Percentiles rank a stretch among this genome's conserved stretches.
These are phyloP conservation scores for Pachliopta kotzebuea DNA, from an alignment of 2,888 invertebrate genomes.

Conservation along the genomic window DNA sequence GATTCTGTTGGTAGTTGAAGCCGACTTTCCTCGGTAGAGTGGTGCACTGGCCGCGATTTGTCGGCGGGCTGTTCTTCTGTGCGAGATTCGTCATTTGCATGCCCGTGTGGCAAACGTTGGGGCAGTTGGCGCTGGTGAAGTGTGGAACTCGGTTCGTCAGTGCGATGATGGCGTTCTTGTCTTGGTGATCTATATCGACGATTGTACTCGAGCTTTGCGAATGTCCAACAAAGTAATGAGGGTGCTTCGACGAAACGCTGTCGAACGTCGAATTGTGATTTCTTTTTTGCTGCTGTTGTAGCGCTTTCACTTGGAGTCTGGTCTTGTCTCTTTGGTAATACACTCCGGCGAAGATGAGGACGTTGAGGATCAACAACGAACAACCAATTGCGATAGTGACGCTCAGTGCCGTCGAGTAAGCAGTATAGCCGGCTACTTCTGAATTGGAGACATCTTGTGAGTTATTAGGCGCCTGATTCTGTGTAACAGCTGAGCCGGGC, in stretches of 20 bases:
- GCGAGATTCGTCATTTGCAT: constrained; percentile 78
- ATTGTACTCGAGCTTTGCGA: constrained; percentile 91
- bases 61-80: constrained; percentile 70
- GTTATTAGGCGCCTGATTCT: constrained; percentile 75
- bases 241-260: constrained; percentile 85
- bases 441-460: constrained; percentile 89
- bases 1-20: constrained; percentile 70
- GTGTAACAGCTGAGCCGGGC: constrained; percentile 78
- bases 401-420: constrained; percentile 87
- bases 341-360: constrained; percentile 90
- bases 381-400: constrained; percentile 91
- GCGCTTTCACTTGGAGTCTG: constrained; percentile 86
- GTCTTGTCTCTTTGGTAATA: constrained; percentile 91
- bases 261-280: constrained; percentile 76
- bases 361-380: constrained; percentile 88
- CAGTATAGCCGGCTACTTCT: constrained; percentile 88
- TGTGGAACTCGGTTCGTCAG: constrained; percentile 75
- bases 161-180: constrained; percentile 75
- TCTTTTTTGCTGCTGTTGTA: constrained; percentile 87
- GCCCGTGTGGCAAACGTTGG: constrained; percentile 81
- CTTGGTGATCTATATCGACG: constrained; percentile 91
- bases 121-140: constrained; percentile 71
- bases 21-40: constrained; percentile 75
- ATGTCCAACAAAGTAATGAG: constrained; percentile 88
- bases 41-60: constrained; percentile 69